phyloP scores from a whole-genome alignment of 2,888 invertebrate genomes.

The Lordiphosa andalusiaca region DNA sequence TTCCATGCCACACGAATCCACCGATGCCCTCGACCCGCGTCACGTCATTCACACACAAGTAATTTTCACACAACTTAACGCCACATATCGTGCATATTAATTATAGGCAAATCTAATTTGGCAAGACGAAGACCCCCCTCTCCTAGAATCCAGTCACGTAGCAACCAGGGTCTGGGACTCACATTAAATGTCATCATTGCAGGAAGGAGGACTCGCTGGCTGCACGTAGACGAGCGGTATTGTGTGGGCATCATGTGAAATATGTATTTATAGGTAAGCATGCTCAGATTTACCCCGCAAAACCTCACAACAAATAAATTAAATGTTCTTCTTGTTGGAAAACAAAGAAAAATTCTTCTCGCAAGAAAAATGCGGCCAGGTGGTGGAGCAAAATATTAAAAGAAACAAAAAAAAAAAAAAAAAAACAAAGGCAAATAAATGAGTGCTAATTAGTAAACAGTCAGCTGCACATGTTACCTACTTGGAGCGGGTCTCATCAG shows the following conservation, averaged over 20 bases:
- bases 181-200: slow-evolving; percentile 46
- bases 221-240: slow-evolving; percentile 45
- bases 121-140: slow-evolving; percentile 38
- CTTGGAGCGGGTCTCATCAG: neutral
- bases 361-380: slow-evolving; percentile 44
- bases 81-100: slow-evolving; percentile 74
- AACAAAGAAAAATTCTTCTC: slow-evolving; percentile 60
- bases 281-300: slow-evolving; percentile 60
- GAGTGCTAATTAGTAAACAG: slow-evolving; percentile 64
- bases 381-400: slow-evolving; percentile 18
- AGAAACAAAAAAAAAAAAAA: too few species aligned
- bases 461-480: slow-evolving; percentile 56
- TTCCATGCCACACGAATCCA: slow-evolving; percentile 26
- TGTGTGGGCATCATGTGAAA: slow-evolving; percentile 69
- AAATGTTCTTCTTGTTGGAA: slow-evolving; percentile 49
- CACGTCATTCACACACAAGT: slow-evolving; percentile 60
- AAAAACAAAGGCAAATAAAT: slow-evolving; percentile 57
- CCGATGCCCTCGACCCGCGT: slow-evolving; percentile 23
- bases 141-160: slow-evolving; percentile 47
- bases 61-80: slow-evolving; percentile 73
- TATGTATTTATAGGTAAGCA: slow-evolving; percentile 62
- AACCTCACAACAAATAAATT: slow-evolving; percentile 67
- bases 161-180: slow-evolving; percentile 14
- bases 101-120: slow-evolving; percentile 69
- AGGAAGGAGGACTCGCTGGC: neutral